Evolutionary conservation across 2,888 invertebrate species (phyloP).

Genomic region (Acrocyrtus sp.): DNA sequence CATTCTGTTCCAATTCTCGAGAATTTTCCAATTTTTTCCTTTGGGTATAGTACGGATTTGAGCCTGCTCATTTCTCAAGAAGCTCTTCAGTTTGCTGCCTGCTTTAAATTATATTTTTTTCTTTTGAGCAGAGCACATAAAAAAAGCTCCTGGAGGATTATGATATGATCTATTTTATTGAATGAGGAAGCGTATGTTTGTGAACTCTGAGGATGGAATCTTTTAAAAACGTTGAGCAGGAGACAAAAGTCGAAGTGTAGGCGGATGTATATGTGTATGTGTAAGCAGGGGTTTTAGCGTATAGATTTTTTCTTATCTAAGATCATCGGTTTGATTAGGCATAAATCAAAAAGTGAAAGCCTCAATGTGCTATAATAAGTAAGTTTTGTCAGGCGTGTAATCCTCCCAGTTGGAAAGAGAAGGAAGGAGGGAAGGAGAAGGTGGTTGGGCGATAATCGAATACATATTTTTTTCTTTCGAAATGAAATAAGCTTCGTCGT

Average conservation of each 20-base stretch:
- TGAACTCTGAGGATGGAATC: neutral
- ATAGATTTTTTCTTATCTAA: neutral
- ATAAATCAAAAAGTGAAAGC: slow-evolving; percentile 27
- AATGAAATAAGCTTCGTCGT: neutral
- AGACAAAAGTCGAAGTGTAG: no score
- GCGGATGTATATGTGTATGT: neutral
- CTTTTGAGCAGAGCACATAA: no score
- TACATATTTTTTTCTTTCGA: neutral
- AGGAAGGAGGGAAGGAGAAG: neutral
- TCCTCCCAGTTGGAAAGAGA: neutral
- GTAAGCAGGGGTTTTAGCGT: no score
- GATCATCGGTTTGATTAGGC: neutral
- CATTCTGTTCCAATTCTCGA: no score
- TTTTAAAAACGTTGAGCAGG: no score
- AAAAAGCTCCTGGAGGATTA: no score
- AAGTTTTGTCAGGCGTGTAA: neutral
- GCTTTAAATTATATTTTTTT: no score
- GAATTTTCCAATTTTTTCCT: no score
- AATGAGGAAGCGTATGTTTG: neutral
- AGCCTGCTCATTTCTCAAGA: no score
- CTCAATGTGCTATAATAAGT: neutral
- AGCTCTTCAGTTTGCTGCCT: no score
- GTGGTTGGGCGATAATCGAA: no score
- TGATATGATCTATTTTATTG: neutral
- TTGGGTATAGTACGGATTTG: no score